A percentile compares a stretch with the other conserved stretches of the same genome.
Evolutionary conservation across 2,888 invertebrate genomes (phyloP).

Genomic region (Pelosia muscerda): DNA sequence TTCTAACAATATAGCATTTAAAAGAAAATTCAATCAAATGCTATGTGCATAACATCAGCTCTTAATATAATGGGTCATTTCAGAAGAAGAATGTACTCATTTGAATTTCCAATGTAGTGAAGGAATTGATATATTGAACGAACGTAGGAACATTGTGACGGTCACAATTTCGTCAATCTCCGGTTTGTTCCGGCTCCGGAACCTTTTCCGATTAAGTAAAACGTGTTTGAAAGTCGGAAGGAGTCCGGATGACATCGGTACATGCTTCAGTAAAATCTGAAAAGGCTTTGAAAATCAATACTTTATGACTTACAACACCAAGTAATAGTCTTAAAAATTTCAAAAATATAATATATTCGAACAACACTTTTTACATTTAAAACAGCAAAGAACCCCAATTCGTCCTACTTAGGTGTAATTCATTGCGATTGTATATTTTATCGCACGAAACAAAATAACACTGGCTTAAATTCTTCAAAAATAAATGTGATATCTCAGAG

Average conservation of each 20-base stretch:
- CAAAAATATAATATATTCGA: neutral
- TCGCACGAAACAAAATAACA: conserved; percentile 38
- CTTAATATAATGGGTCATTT: neutral
- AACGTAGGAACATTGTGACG: conserved; percentile 46
- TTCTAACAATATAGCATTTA: too few relatives aligned
- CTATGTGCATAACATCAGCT: neutral
- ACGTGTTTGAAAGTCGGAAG: conserved; percentile 45
- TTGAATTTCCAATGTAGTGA: neutral
- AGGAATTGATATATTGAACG: conserved; percentile 35
- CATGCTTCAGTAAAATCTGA: conserved; percentile 50
- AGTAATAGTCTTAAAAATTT: neutral
- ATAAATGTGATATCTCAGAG: conserved; percentile 49
- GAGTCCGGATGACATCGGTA: conserved; percentile 60
- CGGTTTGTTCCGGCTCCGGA: conserved; percentile 60
- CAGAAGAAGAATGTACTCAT: neutral
- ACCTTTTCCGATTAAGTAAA: conserved; percentile 53
- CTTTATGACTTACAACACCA: neutral
- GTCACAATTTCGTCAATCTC: conserved; percentile 68
- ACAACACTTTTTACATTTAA: neutral
- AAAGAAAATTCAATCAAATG: neutral
- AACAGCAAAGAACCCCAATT: neutral
- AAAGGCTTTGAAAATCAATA: neutral
- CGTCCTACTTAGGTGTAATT: conserved; percentile 25
- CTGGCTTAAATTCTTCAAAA: conserved; percentile 45
- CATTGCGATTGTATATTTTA: conserved; percentile 32